Base-by-base conservation (phyloP, 2,888 invertebrate species). In the Pollenia labialis region DNA sequence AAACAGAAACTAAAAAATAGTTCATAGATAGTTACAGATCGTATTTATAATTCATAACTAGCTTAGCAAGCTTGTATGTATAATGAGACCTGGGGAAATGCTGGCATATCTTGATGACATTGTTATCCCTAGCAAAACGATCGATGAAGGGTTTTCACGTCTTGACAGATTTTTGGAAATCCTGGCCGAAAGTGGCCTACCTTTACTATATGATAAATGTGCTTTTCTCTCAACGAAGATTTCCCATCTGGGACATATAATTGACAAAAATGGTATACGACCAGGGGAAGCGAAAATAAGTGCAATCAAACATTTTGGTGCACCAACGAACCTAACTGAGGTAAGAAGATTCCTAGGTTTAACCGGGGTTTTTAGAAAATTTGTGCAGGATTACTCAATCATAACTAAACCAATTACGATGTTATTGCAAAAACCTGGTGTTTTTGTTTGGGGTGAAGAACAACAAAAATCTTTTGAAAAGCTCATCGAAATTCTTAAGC, bases 211-310 rank as follows among this genome's bases (percentile, higher is more conserved):
- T n/a, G 79, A 74, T 12, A 81, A 66, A 56, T 74, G 56, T 32
- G 32, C 9, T 54, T 81, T 72, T 48, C 46, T 81, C 16, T 40
- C 52, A 12, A 72, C 50, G 11, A 69, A 82, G 68, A 87, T 88
- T 46, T 56, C 64, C 14, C 46, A 75, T 40, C 32, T 88, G 18
- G 80, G 86, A 4, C 86, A 88, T 48, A 62, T 66, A 7, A 54
- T 87, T 6, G 52, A 72, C 58, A 62, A 72, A 44, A 76, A 84
- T 16, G 82, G 84, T 23, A 84, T 87, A n/a, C n/a, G n/a, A n/a
- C n/a, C n/a, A n/a, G n/a, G n/a, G n/a, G n/a, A n/a, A n/a, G n/a
- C n/a, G n/a, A n/a, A n/a, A n/a, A n/a, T n/a, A n/a, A n/a, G n/a
- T n/a, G n/a, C n/a, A n/a, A n/a, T n/a, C n/a, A n/a, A n/a, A n/a